Percentiles rank a stretch among this genome's conserved stretches.
These are phyloP conservation scores for Beris morrisii DNA, from an alignment of 2,888 invertebrate species.

Conservation along the genomic window DNA sequence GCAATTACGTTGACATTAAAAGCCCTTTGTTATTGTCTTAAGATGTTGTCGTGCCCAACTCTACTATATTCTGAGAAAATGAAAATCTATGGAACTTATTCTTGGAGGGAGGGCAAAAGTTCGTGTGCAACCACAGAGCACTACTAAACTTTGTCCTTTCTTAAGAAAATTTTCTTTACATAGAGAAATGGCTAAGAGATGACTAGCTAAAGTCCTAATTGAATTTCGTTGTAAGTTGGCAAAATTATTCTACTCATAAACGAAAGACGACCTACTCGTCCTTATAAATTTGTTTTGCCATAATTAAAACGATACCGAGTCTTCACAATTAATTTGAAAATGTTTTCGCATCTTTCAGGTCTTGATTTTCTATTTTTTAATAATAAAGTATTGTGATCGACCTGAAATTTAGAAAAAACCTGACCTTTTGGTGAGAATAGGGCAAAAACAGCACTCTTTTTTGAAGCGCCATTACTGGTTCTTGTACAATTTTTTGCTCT, in stretches of 20 bases:
- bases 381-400: too few species aligned
- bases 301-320: too few species aligned
- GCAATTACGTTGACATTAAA: conserved; percentile 11
- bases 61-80: not conserved
- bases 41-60: not conserved
- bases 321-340: too few species aligned
- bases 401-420: too few species aligned
- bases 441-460: too few species aligned
- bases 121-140: conserved; percentile 9
- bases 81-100: conserved; percentile 6
- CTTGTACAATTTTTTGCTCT: too few species aligned
- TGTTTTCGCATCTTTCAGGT: too few species aligned
- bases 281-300: too few species aligned
- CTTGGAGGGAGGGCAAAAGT: not conserved
- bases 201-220: conserved; percentile 27
- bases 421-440: too few species aligned
- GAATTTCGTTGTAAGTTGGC: conserved; percentile 19
- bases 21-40: conserved; percentile 5
- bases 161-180: conserved; percentile 25
- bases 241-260: not conserved
- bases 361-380: too few species aligned
- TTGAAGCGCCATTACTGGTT: too few species aligned
- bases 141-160: conserved; percentile 14
- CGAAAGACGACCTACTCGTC: too few species aligned
- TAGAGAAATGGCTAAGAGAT: conserved; percentile 10